phyloP scores from a whole-genome alignment of 2,888 invertebrate genomes.

The Patella pellucida region DNA sequence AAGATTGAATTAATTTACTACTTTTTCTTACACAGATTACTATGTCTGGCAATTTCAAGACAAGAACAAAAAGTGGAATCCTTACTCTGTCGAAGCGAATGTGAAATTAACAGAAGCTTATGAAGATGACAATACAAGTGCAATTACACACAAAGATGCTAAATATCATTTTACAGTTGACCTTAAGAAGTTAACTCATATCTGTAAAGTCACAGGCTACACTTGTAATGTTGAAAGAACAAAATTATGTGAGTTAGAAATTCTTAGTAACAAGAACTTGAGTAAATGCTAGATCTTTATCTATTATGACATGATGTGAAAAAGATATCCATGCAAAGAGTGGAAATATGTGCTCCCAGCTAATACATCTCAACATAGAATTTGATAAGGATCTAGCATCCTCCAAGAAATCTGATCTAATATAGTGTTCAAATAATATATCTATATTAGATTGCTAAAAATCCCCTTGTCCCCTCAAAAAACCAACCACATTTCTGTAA shows the following conservation, averaged over 20 bases:
- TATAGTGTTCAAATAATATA: no score
- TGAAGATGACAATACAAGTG: slow-evolving; percentile 25
- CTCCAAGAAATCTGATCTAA: no score
- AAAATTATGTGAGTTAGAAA: background rate
- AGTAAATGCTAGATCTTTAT: background rate
- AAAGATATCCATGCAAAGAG: no score
- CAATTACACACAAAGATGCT: slow-evolving; percentile 16
- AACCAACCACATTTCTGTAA: no score
- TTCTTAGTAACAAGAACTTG: background rate
- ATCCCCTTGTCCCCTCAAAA: no score
- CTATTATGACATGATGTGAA: no score
- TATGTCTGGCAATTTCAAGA: slow-evolving; percentile 66
- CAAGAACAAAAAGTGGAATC: slow-evolving; percentile 54
- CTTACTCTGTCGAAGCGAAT: slow-evolving; percentile 44
- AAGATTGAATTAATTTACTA: no score
- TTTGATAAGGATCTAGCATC: no score
- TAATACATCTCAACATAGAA: no score
- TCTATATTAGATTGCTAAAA: no score
- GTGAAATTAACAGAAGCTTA: slow-evolving; percentile 50
- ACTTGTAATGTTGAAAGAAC: background rate
- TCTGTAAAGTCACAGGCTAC: background rate
- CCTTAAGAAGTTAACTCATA: background rate
- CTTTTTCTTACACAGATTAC: slow-evolving; percentile 44
- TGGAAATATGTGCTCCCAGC: no score
- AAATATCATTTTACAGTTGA: no score